phyloP scores from a whole-genome alignment of 2,888 invertebrate species.

The Dryadula phaetusa region DNA sequence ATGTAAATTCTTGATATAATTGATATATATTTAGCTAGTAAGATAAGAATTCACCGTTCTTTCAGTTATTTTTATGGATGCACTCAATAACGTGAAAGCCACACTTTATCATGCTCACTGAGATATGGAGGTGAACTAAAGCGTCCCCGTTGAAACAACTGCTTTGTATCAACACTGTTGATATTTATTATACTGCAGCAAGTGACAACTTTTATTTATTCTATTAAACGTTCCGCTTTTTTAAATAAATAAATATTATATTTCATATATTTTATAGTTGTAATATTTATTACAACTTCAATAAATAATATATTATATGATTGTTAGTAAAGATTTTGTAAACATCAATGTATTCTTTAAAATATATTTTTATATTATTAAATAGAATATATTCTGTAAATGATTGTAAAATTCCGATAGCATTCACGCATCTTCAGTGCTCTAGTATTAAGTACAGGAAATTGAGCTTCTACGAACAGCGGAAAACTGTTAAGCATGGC shows the following conservation, averaged over 20 bases:
- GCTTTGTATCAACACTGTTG: constrained; percentile 37
- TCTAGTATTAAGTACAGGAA: constrained; percentile 48
- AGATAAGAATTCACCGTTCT: constrained; percentile 28
- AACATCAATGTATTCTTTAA: not conserved
- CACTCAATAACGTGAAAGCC: constrained; percentile 27
- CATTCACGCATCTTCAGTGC: constrained; percentile 11
- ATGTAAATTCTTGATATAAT: not conserved
- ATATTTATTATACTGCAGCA: constrained; percentile 31
- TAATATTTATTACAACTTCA: not conserved
- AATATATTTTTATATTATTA: not conserved
- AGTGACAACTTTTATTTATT: constrained; percentile 14
- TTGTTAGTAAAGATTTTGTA: not conserved
- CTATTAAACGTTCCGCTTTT: not conserved
- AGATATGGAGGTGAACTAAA: constrained; percentile 33
- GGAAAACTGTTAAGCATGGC: constrained; percentile 45
- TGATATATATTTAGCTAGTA: constrained; percentile 22
- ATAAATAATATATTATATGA: not conserved
- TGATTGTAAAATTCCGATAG: not conserved
- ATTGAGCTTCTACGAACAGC: constrained; percentile 45
- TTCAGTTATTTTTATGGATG: constrained; percentile 23
- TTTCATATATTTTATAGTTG: too few relatives aligned
- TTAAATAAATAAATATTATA: not conserved
- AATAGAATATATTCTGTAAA: not conserved
- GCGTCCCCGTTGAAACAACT: constrained; percentile 33
- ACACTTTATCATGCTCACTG: constrained; percentile 28